Evolutionary conservation across 2,888 invertebrate genomes (phyloP).

Genomic region (Hydroisotoma schaefferi): DNA sequence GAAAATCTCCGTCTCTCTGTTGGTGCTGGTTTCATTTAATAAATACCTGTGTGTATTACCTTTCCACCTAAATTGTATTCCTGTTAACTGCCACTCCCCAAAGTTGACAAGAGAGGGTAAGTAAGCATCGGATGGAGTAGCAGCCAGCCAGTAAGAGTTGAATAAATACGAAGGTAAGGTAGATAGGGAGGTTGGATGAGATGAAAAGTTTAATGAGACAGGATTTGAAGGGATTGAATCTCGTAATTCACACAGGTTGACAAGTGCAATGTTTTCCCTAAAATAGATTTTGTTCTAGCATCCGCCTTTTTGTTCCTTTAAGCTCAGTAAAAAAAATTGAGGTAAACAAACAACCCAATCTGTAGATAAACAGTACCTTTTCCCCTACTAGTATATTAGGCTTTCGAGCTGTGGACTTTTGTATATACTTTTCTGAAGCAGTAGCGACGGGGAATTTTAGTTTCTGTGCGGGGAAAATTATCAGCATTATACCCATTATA

Average conservation of each 20-base stretch:
- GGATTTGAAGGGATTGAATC: slow-evolving; percentile 5
- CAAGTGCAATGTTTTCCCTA: slow-evolving; percentile 4
- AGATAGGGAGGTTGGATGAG: background rate
- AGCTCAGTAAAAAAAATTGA: no score
- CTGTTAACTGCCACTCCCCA: background rate
- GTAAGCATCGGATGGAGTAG: background rate
- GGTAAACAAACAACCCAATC: no score
- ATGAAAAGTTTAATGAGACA: slow-evolving; percentile 5
- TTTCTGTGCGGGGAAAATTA: background rate
- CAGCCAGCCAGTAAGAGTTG: background rate
- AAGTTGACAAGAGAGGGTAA: background rate
- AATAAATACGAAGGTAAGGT: background rate
- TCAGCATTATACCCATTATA: background rate
- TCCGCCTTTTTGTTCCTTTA: no score
- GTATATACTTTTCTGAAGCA: no score
- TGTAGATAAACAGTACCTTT: no score
- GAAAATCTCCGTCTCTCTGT: no score
- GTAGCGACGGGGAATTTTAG: no score
- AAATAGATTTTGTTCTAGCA: background rate
- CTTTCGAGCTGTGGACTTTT: no score
- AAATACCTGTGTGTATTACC: no score
- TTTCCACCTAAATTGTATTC: background rate
- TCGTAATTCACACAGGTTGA: slow-evolving; percentile 5
- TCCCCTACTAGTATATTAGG: no score
- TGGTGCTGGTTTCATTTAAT: no score